phyloP scores from a whole-genome alignment of 2,113 vertebrate genomes.

The Oreochromis spilurus region DNA sequence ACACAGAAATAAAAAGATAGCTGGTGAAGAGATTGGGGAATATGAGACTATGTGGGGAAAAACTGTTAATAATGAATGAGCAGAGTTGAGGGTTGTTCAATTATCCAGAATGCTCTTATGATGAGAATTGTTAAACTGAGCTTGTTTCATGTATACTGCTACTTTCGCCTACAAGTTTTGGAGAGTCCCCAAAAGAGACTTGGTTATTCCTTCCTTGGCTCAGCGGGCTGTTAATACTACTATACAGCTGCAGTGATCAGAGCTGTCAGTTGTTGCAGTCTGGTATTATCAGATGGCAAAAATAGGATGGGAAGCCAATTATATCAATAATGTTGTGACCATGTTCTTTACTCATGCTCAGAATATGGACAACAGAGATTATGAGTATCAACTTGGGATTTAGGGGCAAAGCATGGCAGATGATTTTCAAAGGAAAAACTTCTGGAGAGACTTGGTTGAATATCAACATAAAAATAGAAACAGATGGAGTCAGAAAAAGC shows the following conservation, averaged over 20 bases:
- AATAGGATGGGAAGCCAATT: conserved; percentile 21
- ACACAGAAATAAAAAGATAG: not conserved
- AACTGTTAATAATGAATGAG: not conserved
- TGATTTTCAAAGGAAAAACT: conserved; percentile 15
- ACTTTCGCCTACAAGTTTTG: not conserved
- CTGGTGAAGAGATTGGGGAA: not conserved
- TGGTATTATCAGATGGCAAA: conserved; percentile 15
- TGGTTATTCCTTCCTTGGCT: not conserved
- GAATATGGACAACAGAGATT: conserved; percentile 39
- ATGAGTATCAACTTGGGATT: conserved; percentile 36
- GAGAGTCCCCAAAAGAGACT: not conserved
- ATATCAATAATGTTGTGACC: conserved; percentile 18
- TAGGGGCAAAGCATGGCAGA: conserved; percentile 10
- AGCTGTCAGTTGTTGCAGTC: not conserved
- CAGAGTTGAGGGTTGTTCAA: not conserved
- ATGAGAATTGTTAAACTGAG: not conserved
- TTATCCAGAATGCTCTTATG: not conserved
- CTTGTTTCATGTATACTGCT: not conserved
- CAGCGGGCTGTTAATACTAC: not conserved
- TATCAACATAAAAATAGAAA: conserved; percentile 26
- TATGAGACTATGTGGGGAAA: not conserved
- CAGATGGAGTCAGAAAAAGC: conserved; percentile 51
- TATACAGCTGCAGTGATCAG: not conserved
- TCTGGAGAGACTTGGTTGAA: conserved; percentile 9
- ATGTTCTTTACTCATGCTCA: conserved; percentile 5